These are phyloP conservation scores for Pseudanteris insignis DNA, from an alignment of 2,888 invertebrate species.

Conservation along the genomic window DNA sequence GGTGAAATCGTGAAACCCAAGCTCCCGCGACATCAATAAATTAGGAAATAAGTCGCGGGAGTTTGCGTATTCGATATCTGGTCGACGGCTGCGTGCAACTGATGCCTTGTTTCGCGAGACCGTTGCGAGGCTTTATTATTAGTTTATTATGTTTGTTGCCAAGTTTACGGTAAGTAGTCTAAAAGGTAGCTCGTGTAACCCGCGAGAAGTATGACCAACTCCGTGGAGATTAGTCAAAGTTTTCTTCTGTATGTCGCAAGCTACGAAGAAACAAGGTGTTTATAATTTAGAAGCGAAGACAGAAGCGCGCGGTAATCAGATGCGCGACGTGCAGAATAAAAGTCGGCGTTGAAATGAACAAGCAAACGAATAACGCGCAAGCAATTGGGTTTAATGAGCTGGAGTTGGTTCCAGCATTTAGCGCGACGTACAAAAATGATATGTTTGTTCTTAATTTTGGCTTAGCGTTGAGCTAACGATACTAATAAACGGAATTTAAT, in stretches of 20 bases:
- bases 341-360: too few relatives aligned
- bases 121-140: constrained; percentile 18
- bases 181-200: constrained; percentile 12
- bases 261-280: not conserved
- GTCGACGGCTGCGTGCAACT: too few relatives aligned
- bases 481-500: constrained; percentile 41
- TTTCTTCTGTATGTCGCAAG: constrained; percentile 2
- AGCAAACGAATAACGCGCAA: too few relatives aligned
- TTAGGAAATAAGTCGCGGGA: too few relatives aligned
- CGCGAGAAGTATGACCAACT: constrained; percentile 7
- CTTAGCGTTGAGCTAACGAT: constrained; percentile 23
- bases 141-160: constrained; percentile 28
- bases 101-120: constrained; percentile 24
- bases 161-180: constrained; percentile 14
- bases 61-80: too few relatives aligned
- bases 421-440: too few relatives aligned
- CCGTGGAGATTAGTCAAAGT: constrained; percentile 1
- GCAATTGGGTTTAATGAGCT: too few relatives aligned
- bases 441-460: constrained; percentile 19
- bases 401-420: too few relatives aligned
- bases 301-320: not conserved
- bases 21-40: too few relatives aligned
- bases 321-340: not conserved
- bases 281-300: not conserved
- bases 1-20: too few relatives aligned